phyloP scores from a whole-genome alignment of 2,888 invertebrate species.

The Helobdella robusta region DNA sequence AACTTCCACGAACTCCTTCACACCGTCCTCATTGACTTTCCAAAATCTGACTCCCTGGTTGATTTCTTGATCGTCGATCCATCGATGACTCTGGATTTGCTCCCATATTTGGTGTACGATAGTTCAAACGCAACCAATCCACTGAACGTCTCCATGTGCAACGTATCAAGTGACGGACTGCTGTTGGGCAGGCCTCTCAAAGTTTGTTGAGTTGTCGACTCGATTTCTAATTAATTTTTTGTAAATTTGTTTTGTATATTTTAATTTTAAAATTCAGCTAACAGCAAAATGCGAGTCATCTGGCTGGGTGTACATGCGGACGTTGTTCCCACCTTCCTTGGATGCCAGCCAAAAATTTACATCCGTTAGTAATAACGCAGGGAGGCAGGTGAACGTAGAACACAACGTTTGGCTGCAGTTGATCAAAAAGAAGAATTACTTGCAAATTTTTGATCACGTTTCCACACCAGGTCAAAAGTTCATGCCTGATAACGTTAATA shows the following conservation, averaged over 20 bases:
- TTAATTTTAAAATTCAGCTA: not conserved
- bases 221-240: not conserved
- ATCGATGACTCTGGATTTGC: constrained; percentile 29
- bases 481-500: too few species aligned
- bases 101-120: constrained; percentile 34
- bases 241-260: not conserved
- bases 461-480: too few species aligned
- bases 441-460: constrained; percentile 26
- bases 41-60: constrained; percentile 31
- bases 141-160: constrained; percentile 20
- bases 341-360: not conserved
- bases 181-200: too few species aligned
- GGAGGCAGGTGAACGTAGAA: constrained; percentile 7
- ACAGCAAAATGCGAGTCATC: not conserved
- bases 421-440: constrained; percentile 20
- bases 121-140: constrained; percentile 28
- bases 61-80: constrained; percentile 37
- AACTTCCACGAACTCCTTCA: constrained; percentile 36
- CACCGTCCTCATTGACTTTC: constrained; percentile 32
- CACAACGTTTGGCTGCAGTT: constrained; percentile 26
- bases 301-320: constrained; percentile 27
- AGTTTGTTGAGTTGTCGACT: too few species aligned
- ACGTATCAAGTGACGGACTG: too few species aligned
- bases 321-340: constrained; percentile 1
- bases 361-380: constrained; percentile 13